Evolutionary conservation across 1,140 invertebrate genomes (phyloP).

Genomic region (Leptestheria dahalacensis): DNA sequence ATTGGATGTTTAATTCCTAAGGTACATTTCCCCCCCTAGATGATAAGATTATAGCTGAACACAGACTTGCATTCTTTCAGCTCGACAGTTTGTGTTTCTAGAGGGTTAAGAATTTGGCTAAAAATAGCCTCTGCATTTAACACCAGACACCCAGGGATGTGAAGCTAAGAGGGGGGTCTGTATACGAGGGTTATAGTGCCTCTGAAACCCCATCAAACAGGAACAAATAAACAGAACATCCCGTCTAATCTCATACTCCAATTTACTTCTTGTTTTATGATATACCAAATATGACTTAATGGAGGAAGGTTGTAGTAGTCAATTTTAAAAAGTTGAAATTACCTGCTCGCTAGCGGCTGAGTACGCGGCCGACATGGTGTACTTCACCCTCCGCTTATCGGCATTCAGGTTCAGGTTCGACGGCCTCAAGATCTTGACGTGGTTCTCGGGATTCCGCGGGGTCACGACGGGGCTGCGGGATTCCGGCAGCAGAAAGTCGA

Average conservation of each 20-base stretch:
- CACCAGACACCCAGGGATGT: not conserved
- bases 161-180: not conserved
- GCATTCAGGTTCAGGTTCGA: not conserved
- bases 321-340: not conserved
- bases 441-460: not conserved
- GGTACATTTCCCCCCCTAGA: no score
- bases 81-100: no score
- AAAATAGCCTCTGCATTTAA: not conserved
- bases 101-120: no score
- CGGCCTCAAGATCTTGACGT: not conserved
- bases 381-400: not conserved
- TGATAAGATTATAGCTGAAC: no score
- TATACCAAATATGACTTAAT: no score
- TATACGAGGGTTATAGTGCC: not conserved
- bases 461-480: not conserved
- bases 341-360: constrained; percentile 1
- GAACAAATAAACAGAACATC: constrained; percentile 3
- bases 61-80: no score
- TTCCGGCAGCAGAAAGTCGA: not conserved
- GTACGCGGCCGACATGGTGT: constrained; percentile 1
- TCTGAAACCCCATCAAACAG: not conserved
- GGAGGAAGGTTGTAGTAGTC: not conserved
- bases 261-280: no score
- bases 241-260: no score
- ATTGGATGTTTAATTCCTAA: no score